phyloP scores from a whole-genome alignment of 2,888 invertebrate species.

The Syrista parreyssii region DNA sequence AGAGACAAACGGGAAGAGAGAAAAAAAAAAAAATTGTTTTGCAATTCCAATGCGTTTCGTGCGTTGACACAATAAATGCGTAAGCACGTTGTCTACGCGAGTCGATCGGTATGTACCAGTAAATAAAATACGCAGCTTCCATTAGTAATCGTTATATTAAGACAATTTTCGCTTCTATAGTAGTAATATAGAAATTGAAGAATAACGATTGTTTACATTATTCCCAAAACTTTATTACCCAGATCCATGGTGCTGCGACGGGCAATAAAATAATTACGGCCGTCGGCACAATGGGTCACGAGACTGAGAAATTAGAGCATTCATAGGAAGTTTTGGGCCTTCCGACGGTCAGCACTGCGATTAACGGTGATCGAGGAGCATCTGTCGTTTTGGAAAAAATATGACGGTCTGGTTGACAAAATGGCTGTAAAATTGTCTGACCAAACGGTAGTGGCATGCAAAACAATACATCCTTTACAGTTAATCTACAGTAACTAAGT shows the following conservation, averaged over 20 bases:
- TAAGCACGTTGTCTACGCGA: background rate
- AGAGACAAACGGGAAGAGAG: background rate
- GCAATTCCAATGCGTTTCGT: background rate
- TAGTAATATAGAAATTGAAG: background rate
- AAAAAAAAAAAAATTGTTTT: background rate
- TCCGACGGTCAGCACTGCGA: background rate
- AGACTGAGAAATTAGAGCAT: background rate
- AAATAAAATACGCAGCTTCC: background rate
- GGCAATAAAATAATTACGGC: slow-evolving; percentile 3
- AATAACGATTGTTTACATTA: background rate
- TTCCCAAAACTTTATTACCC: background rate
- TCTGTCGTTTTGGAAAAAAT: background rate
- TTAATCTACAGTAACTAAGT: background rate
- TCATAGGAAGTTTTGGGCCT: background rate
- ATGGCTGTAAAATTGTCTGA: background rate
- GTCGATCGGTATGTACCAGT: background rate
- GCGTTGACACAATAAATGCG: background rate
- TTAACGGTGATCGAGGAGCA: background rate
- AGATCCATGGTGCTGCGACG: background rate
- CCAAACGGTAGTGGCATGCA: background rate
- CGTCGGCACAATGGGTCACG: background rate
- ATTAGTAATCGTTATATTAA: background rate
- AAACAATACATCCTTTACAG: background rate
- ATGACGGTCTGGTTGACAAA: background rate
- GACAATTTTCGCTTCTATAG: background rate